Evolutionary conservation across 2,797 vertebrate genomes (phyloP).

Genomic region (Sebastes dallii): DNA sequence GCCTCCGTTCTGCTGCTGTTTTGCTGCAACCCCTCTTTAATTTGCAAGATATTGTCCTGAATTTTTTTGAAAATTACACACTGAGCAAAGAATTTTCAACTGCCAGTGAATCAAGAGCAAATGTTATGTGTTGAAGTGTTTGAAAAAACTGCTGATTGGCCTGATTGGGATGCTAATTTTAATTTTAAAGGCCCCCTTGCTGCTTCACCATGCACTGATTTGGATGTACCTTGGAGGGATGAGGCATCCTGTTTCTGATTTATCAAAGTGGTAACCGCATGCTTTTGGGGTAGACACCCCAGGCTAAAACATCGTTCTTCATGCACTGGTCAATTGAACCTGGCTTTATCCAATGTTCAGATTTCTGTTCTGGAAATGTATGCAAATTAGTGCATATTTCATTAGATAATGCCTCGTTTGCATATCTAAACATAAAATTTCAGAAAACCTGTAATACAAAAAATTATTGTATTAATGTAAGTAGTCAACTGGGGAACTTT

Average conservation of each 20-base stretch:
- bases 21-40: neutral
- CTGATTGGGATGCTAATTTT: slow-evolving; percentile 34
- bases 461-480: too few species aligned
- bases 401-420: too few species aligned
- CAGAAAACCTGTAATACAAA: too few species aligned
- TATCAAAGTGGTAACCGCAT: neutral
- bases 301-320: too few species aligned
- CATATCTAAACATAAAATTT: fast-evolving
- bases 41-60: neutral
- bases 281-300: neutral
- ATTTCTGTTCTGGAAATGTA: too few species aligned
- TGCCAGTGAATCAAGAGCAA: neutral
- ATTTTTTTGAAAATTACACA: neutral
- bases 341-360: too few species aligned
- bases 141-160: slow-evolving; percentile 27
- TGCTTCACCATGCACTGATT: slow-evolving; percentile 9
- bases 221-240: slow-evolving; percentile 5
- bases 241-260: slow-evolving; percentile 1
- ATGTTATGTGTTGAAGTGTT: neutral
- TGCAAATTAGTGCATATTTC: too few species aligned
- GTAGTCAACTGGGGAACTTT: fast-evolving
- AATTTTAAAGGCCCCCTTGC: slow-evolving; percentile 18
- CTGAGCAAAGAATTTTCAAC: neutral
- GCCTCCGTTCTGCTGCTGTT: neutral
- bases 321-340: too few species aligned